Base-by-base conservation (phyloP, 2,888 invertebrate genomes). In the Tachina lurida region DNA sequence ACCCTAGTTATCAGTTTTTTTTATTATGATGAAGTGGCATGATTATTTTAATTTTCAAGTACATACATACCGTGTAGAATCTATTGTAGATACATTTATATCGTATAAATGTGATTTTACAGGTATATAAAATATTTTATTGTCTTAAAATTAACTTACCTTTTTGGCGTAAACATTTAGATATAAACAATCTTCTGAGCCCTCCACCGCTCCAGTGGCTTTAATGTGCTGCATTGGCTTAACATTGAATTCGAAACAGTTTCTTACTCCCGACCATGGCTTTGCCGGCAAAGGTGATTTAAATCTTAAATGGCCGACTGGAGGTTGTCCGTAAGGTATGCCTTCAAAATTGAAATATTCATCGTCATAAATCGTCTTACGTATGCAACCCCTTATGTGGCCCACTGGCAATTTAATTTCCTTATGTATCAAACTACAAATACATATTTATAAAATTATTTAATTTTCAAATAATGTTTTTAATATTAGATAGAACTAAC, bases 121-220 rank as follows among this genome's bases (percentile, higher is more conserved):
- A n/a, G n/a, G n/a, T n/a, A 2, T 31, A 31, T 31, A 31, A 2
- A 31, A 31, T 31, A 2, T 52, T 17, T 19, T 54, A 54, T 17
- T 19, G 9, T 17, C 10, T 54, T 9, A n/a, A 90, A 87, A 70
- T 90, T 93, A 3, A 94, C 94, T 5, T 94, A 92, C 87, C 76
- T 88, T 82, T 82, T 91, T 91, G 0, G 88, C 88, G 74, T 91
- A 93, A 0, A 94, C 91, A 89, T 94, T 94, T 22, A 94, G 88
- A 89, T 93, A 93, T 10, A 94, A 89, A 86, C 94, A 94, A 87
- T 94, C 94, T 89, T 94, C 94, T 43, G 89, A 88, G 3, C 94
- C 94, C 5, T 86, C 88, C 8, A 91, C 74, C 5, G 31, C 4
- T 12, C 92, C 89, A 0, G 91, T 89, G 8, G 89, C 49, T 0